Percentiles rank a stretch among this genome's conserved stretches.
Conservation (phyloP, 2,113 vertebrate species). For the Tangachromis dhanisi region DNA sequence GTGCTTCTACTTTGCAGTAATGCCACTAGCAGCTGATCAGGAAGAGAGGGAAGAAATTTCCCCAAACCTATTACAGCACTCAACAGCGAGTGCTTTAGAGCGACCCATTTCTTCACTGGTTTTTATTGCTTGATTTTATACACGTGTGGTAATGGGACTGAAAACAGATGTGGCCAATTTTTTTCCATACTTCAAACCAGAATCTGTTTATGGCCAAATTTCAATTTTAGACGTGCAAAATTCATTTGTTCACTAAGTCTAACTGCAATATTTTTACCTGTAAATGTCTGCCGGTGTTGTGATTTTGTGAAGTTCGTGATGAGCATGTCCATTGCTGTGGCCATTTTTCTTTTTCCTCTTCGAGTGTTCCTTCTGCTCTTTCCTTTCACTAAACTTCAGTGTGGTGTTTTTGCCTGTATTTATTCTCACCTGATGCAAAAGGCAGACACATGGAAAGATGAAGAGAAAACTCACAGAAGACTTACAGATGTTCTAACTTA, state of each 20-base stretch:
- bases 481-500: not conserved
- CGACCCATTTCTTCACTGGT: not conserved
- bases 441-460: not conserved
- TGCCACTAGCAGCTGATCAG: not conserved
- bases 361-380: conserved; percentile 82
- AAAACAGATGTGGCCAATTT: not conserved
- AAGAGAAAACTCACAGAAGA: not conserved
- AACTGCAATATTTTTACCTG: conserved; percentile 65
- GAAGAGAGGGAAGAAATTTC: not conserved
- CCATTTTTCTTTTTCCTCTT: conserved; percentile 90
- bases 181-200: not conserved
- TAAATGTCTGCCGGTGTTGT: conserved; percentile 89
- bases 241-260: not conserved
- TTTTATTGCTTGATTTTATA: not conserved
- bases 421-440: conserved; percentile 84
- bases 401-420: conserved; percentile 97
- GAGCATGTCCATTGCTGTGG: conserved; percentile 74
- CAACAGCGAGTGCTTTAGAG: not conserved
- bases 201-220: accelerated
- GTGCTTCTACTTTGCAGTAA: not conserved
- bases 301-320: conserved; percentile 81
- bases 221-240: not conserved
- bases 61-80: not conserved
- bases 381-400: conserved; percentile 93
- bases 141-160: not conserved